Percentiles rank a stretch among this genome's conserved stretches.
These are phyloP conservation scores for Acleris cristana DNA, from an alignment of 2,888 invertebrate genomes.

Conservation along the genomic window DNA sequence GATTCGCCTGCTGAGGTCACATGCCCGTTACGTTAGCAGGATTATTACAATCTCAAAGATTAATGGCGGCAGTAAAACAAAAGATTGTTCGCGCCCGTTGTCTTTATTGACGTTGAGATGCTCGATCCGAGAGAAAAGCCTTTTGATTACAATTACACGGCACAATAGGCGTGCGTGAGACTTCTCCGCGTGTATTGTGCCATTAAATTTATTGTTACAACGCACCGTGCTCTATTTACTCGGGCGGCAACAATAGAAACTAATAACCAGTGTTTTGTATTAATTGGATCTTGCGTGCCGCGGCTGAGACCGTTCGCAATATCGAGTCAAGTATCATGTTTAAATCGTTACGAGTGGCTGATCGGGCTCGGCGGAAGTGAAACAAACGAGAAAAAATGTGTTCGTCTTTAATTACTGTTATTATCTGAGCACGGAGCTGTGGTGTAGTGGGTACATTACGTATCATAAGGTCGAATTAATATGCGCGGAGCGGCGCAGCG, in stretches of 20 bases:
- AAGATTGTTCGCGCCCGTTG: constrained; percentile 52
- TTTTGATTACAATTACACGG: constrained; percentile 73
- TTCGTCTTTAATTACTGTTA: constrained; percentile 55
- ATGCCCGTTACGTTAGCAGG: constrained; percentile 11
- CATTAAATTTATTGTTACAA: constrained; percentile 72
- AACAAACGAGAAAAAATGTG: constrained; percentile 48
- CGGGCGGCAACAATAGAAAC: constrained; percentile 75
- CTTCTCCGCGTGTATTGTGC: constrained; percentile 67
- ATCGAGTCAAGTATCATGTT: constrained; percentile 51
- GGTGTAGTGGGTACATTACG: constrained; percentile 47
- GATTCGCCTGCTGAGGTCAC: constrained; percentile 28
- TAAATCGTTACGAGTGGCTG: constrained; percentile 59
- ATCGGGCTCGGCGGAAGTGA: constrained; percentile 63
- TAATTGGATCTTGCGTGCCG: constrained; percentile 71
- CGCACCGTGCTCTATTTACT: constrained; percentile 75
- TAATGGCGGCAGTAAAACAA: constrained; percentile 31
- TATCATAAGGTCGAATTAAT: constrained; percentile 71
- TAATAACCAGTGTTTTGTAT: constrained; percentile 74
- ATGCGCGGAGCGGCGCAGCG: constrained; percentile 68
- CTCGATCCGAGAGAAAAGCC: constrained; percentile 68
- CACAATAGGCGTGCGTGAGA: constrained; percentile 76
- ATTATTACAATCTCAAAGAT: constrained; percentile 21
- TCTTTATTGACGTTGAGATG: constrained; percentile 60
- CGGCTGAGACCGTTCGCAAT: constrained; percentile 60
- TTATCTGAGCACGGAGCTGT: constrained; percentile 47